Conservation (phyloP, 2,888 invertebrate species). For the Priapulus caudatus region DNA sequence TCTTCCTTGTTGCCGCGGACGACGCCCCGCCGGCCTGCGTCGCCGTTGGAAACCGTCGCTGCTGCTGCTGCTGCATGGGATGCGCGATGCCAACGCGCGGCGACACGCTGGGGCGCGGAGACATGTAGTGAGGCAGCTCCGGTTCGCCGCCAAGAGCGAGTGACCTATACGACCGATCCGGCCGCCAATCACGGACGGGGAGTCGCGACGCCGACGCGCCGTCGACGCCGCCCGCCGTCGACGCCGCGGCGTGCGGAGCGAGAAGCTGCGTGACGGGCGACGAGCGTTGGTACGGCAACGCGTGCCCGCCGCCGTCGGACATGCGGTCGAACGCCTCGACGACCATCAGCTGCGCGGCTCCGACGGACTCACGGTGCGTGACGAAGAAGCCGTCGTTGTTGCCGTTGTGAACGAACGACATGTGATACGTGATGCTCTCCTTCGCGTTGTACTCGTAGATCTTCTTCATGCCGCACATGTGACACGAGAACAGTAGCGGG, state of each 20-base stretch:
- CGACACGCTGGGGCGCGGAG: neutral
- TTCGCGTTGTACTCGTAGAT: neutral
- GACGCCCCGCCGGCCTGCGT: too few relatives aligned
- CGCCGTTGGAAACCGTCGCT: neutral
- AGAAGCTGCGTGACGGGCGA: neutral
- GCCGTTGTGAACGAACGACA: neutral
- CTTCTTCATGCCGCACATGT: slow-evolving; percentile 1
- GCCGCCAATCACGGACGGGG: too few relatives aligned
- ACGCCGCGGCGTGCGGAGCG: too few relatives aligned
- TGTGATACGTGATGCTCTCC: slow-evolving; percentile 3
- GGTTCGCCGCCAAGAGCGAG: too few relatives aligned
- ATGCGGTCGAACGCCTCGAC: neutral
- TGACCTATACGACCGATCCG: neutral
- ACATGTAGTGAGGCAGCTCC: neutral
- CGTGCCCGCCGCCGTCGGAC: neutral
- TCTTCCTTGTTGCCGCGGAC: too few relatives aligned
- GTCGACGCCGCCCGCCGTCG: too few relatives aligned
- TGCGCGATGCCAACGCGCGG: neutral
- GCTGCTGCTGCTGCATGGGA: slow-evolving; percentile 3
- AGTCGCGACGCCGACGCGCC: too few relatives aligned
- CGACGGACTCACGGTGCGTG: neutral
- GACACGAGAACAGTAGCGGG: neutral
- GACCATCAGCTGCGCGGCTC: neutral
- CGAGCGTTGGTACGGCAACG: neutral
- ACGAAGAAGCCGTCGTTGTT: neutral